Evolutionary conservation across 2,888 invertebrate species (phyloP), one percentile per base, ranked within the genome.

Genomic region (Ischnus inquisitorius): DNA sequence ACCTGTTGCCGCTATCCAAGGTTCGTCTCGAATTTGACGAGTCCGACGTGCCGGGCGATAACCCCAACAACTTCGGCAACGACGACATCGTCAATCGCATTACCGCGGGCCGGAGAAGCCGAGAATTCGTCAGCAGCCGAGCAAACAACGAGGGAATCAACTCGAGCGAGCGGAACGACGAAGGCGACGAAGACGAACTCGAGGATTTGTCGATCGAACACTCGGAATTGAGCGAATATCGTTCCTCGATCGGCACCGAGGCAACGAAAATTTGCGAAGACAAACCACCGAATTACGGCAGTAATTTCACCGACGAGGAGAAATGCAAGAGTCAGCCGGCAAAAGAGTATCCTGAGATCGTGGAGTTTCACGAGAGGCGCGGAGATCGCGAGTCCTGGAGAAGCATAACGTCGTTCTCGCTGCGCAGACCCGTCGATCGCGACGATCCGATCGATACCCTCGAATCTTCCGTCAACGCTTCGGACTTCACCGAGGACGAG

Each of bases 1-100:
- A 93, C 78, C 89, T 93, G 1, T 86, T 93, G 43, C 93, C 93
- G 0, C 71, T 93, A 43, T 93, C 93, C 2, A 93, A 93, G 85
- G 92, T 93, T 1, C 90, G 93, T 14, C 74, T 93, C 74, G 92
- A 92, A 76, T 89, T 92, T 72, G 88, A 91, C 79, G 93, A 92
- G 60, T 84, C 87, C 10, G 89, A 86, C 57, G 87, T 16, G 22
- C 87, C 82, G n/a, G 84, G 71, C n/a, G 46, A 72, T 43, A 76
- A 86, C 74, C 57, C 22, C 16, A 54, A 76, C 16, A 54, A 76
- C 6, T 54, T 57, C 19, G 67, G 41, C 43, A 75, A 6, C 57
- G 34, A 57, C 65, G 28, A 64, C 57, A 60, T 3, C 71, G 65
- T 68, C 41, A 62, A 74, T 16, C 78, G 67, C 22, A 8, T 34